Conservation (phyloP, 2,797 vertebrate species). For the Orientallactaga sibirica region DNA sequence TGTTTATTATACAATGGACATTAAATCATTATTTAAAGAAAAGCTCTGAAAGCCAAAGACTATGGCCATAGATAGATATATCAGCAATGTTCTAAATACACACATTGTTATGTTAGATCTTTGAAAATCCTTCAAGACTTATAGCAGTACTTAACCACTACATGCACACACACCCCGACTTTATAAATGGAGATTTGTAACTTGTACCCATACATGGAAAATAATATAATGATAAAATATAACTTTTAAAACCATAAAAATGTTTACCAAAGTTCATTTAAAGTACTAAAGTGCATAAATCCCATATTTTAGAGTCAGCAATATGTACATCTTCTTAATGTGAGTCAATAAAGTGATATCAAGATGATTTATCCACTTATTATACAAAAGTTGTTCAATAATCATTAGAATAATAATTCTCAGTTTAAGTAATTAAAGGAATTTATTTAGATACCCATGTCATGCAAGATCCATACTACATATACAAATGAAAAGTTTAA, state of each 20-base stretch:
- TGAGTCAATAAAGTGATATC: slow-evolving; percentile 31
- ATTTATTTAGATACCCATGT: not conserved
- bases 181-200: slow-evolving; percentile 16
- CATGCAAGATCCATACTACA: not conserved
- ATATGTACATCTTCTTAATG: not conserved
- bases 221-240: slow-evolving; percentile 10
- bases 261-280: not conserved
- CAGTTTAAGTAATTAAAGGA: not conserved
- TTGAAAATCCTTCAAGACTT: not conserved
- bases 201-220: slow-evolving; percentile 9
- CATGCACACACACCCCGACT: not conserved
- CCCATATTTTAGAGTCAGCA: slow-evolving; percentile 4
- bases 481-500: not conserved
- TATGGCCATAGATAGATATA: not conserved
- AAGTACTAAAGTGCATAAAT: not conserved
- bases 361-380: slow-evolving; percentile 1
- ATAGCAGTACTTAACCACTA: not conserved
- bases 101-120: not conserved
- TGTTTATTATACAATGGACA: slow-evolving; percentile 32
- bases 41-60: not conserved
- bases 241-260: slow-evolving; percentile 55
- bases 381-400: not conserved
- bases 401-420: slow-evolving; percentile 14
- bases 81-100: not conserved
- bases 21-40: slow-evolving; percentile 37